Percentiles rank a stretch among this genome's conserved stretches.
Evolutionary conservation across 2,888 invertebrate genomes (phyloP).

Genomic region (Pandemis cinnamomeana): DNA sequence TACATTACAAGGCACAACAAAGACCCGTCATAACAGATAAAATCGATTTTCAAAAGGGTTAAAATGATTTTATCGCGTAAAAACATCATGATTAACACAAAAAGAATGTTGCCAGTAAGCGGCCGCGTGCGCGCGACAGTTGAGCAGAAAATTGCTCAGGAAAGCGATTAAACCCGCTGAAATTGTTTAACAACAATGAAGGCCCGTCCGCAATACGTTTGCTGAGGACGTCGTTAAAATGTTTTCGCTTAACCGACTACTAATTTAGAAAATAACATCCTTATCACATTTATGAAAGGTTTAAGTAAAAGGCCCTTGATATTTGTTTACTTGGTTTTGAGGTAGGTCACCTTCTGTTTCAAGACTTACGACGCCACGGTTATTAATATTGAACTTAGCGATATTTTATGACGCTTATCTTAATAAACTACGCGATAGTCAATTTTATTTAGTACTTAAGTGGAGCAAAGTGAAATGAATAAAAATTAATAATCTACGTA

Average conservation of each 20-base stretch:
- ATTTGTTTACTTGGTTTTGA: background rate
- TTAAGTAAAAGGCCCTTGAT: background rate
- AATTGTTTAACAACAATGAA: slow-evolving; percentile 68
- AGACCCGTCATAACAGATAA: background rate
- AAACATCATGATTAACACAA: slow-evolving; percentile 6
- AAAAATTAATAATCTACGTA: too few species aligned
- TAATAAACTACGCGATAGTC: too few species aligned
- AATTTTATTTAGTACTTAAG: too few species aligned
- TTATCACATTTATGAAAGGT: slow-evolving; percentile 10
- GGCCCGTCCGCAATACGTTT: slow-evolving; percentile 55
- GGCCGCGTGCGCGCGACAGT: slow-evolving; percentile 60
- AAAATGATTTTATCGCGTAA: background rate
- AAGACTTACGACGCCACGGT: background rate
- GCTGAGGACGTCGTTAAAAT: slow-evolving; percentile 58
- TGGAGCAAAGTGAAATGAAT: too few species aligned
- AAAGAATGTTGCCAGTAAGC: slow-evolving; percentile 50
- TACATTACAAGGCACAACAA: background rate
- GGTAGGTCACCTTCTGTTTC: background rate
- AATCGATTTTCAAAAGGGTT: background rate
- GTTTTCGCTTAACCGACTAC: slow-evolving; percentile 55
- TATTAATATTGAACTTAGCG: background rate
- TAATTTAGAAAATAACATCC: slow-evolving; percentile 1
- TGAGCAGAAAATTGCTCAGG: slow-evolving; percentile 63
- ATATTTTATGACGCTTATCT: too few species aligned
- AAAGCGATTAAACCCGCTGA: slow-evolving; percentile 65